phyloP scores from a whole-genome alignment of 2,888 invertebrate genomes.

The Idaea dimidiata region DNA sequence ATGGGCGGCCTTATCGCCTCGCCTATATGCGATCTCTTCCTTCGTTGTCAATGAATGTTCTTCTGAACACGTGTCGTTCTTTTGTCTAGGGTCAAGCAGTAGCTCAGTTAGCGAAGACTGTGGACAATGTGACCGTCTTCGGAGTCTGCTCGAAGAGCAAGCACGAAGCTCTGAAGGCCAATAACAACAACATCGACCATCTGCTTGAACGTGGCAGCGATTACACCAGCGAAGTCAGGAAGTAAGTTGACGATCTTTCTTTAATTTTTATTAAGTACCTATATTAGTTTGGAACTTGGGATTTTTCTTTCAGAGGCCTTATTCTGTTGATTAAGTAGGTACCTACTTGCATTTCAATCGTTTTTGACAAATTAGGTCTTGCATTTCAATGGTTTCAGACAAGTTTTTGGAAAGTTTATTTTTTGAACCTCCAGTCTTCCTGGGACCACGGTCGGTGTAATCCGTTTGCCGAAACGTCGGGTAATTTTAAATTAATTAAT shows the following conservation, averaged over 20 bases:
- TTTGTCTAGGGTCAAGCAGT: constrained; percentile 88
- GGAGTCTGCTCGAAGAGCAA: constrained; percentile 92
- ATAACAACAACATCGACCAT: constrained; percentile 86
- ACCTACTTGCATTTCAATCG: no score
- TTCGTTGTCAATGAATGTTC: background rate
- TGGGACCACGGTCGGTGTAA: no score
- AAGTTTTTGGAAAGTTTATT: no score
- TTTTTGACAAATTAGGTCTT: no score
- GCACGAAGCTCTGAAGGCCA: constrained; percentile 89
- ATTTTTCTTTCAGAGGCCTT: no score
- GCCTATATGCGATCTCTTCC: no score
- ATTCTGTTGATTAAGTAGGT: no score
- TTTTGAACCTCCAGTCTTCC: no score
- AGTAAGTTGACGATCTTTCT: constrained; percentile 77
- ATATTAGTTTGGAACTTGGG: background rate
- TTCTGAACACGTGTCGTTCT: background rate
- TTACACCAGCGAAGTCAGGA: constrained; percentile 91
- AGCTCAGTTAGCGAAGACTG: constrained; percentile 89
- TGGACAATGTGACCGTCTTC: constrained; percentile 89
- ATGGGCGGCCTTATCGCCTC: no score
- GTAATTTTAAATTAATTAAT: no score
- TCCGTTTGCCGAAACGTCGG: no score
- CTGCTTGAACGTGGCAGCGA: constrained; percentile 90
- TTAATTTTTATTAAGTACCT: background rate
- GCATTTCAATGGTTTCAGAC: no score